These are phyloP conservation scores for Drosophila tripunctata DNA, from an alignment of 2,888 invertebrate genomes.

Conservation along the genomic window DNA sequence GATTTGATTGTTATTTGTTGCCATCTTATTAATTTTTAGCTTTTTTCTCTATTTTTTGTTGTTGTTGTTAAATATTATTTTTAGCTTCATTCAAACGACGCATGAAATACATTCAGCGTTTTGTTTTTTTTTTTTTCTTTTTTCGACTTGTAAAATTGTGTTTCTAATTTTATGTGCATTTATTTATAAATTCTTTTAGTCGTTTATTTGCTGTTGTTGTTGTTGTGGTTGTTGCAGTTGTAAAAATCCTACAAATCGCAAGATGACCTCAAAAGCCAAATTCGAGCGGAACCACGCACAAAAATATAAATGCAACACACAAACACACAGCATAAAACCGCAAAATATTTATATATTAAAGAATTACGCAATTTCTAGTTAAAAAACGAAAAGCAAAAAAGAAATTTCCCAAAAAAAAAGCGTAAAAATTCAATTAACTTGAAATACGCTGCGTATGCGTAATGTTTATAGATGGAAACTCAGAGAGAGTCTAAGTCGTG, in stretches of 20 bases:
- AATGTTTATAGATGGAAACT: slow-evolving; percentile 38
- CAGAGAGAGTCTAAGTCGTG: neutral
- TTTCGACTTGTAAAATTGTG: slow-evolving; percentile 52
- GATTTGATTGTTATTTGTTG: slow-evolving; percentile 31
- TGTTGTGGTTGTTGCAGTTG: slow-evolving; percentile 17
- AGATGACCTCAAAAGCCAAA: slow-evolving; percentile 76
- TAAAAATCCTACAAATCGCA: slow-evolving; percentile 68
- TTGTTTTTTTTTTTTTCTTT: slow-evolving; percentile 43
- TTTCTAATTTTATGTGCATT: slow-evolving; percentile 73
- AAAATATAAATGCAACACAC: slow-evolving; percentile 42
- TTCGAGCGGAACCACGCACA: slow-evolving; percentile 37
- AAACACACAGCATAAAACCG: slow-evolving; percentile 6
- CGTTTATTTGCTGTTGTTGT: slow-evolving; percentile 4
- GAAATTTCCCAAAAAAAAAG: neutral
- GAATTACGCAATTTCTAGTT: slow-evolving; percentile 67
- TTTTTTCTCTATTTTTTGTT: slow-evolving; percentile 22
- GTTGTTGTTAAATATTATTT: slow-evolving; percentile 47
- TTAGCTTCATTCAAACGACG: slow-evolving; percentile 55
- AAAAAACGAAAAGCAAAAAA: no score
- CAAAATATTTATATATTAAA: slow-evolving; percentile 7
- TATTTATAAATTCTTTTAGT: slow-evolving; percentile 63
- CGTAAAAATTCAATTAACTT: neutral
- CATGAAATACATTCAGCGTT: slow-evolving; percentile 66
- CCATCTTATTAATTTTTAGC: slow-evolving; percentile 27
- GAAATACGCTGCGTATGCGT: slow-evolving; percentile 52